phyloP scores from a whole-genome alignment of 2,113 vertebrate species.

The Sceloporus tristichus region DNA sequence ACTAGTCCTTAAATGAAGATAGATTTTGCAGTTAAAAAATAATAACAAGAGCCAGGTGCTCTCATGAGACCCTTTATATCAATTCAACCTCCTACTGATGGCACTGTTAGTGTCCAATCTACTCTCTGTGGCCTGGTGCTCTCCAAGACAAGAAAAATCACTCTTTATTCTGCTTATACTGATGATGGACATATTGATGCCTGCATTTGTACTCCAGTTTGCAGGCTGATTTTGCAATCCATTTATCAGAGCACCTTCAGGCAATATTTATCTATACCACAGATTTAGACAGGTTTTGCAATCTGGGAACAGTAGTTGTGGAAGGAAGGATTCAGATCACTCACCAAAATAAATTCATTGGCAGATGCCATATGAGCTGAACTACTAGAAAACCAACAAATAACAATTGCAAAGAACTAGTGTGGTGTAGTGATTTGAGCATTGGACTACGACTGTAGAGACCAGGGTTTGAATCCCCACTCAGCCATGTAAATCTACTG shows the following conservation, averaged over 20 bases:
- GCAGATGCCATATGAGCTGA: neutral
- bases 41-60: neutral
- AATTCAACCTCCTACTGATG: constrained; percentile 31
- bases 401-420: too few species aligned
- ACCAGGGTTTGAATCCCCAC: too few species aligned
- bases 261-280: neutral
- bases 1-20: constrained; percentile 38
- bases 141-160: neutral
- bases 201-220: neutral
- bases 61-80: constrained; percentile 2
- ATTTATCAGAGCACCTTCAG: neutral
- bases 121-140: neutral
- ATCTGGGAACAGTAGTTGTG: neutral
- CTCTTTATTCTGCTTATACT: constrained; percentile 34
- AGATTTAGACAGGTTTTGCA: neutral
- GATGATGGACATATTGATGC: neutral
- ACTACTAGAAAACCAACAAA: neutral
- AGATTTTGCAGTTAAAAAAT: neutral
- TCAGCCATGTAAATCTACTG: too few species aligned
- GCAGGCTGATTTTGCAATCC: neutral
- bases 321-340: too few species aligned
- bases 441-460: too few species aligned
- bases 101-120: constrained; percentile 1
- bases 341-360: neutral
- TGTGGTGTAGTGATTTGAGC: too few species aligned